Conservation (phyloP, 1,140 invertebrate species). For the Phocides pigmalion region DNA sequence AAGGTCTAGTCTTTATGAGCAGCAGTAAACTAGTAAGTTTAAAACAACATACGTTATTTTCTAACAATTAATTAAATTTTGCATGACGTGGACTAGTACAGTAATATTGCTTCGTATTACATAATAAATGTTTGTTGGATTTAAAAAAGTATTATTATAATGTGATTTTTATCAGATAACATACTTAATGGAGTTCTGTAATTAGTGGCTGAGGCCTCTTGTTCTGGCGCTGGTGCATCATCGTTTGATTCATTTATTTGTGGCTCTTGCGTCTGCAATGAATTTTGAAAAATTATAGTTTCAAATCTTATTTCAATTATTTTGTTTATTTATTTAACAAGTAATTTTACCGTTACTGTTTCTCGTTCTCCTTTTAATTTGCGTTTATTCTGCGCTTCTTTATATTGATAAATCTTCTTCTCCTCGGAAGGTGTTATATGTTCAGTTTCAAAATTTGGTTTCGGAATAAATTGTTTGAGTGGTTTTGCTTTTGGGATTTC, state of each 20-base stretch:
- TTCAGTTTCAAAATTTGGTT: conserved; percentile 44
- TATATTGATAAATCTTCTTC: conserved; percentile 57
- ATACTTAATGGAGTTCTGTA: conserved; percentile 63
- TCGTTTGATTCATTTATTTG: conserved; percentile 11
- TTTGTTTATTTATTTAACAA: too few relatives aligned
- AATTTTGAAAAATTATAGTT: background rate
- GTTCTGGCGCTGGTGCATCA: conserved; percentile 44
- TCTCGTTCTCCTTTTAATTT: conserved; percentile 57
- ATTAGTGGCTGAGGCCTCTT: conserved; percentile 67
- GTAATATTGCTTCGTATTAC: too few relatives aligned
- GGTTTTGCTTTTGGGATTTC: conserved; percentile 61
- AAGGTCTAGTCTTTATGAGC: too few relatives aligned
- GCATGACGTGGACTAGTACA: too few relatives aligned
- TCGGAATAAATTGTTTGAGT: conserved; percentile 52
- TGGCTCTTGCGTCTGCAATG: conserved; percentile 3
- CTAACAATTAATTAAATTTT: too few relatives aligned
- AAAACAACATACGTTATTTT: too few relatives aligned
- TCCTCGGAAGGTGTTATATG: conserved; percentile 47
- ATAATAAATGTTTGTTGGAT: background rate
- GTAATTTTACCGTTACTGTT: conserved; percentile 33
- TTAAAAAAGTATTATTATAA: background rate
- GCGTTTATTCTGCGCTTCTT: conserved; percentile 60
- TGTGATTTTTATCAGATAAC: conserved; percentile 38
- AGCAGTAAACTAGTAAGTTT: too few relatives aligned
- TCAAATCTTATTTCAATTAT: too few relatives aligned